Evolutionary conservation across 2,888 invertebrate species (phyloP).

Genomic region (Cantharis rufa): DNA sequence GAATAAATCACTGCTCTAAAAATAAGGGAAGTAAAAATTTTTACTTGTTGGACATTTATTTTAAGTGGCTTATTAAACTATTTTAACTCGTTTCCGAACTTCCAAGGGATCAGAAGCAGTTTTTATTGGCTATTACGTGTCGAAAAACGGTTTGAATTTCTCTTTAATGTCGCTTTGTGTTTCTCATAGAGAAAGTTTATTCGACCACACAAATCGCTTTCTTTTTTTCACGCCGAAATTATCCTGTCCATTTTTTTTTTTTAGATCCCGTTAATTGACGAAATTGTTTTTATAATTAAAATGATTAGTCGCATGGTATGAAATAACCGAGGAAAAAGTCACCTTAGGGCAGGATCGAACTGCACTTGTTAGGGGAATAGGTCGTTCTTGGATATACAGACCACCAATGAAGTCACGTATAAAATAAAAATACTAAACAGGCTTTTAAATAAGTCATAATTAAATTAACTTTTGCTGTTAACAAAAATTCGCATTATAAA

Average conservation of each 20-base stretch:
- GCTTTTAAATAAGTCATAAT: not conserved
- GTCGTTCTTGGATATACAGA: not conserved
- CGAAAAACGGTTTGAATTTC: not conserved
- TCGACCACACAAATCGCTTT: slow-evolving; percentile 2
- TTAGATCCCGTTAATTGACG: not conserved
- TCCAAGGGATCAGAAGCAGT: not conserved
- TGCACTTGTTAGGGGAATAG: not conserved
- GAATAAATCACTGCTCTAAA: not conserved
- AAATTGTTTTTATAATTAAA: not conserved
- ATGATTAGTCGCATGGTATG: not conserved
- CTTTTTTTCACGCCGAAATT: not conserved
- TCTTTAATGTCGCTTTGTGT: not conserved
- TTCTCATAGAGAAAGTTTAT: not conserved
- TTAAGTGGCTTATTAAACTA: not conserved
- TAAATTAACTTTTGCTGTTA: not conserved
- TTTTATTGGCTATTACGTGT: not conserved
- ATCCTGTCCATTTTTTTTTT: not conserved
- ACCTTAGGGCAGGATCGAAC: not conserved
- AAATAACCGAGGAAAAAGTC: not conserved
- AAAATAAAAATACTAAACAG: not conserved
- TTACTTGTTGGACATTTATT: not conserved
- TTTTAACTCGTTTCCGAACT: not conserved
- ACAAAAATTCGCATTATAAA: not conserved
- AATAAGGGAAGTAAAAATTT: not conserved
- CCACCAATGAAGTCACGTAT: not conserved